Conservation (phyloP, 2,113 vertebrate genomes). For the Nyctereutes procyonoides region DNA sequence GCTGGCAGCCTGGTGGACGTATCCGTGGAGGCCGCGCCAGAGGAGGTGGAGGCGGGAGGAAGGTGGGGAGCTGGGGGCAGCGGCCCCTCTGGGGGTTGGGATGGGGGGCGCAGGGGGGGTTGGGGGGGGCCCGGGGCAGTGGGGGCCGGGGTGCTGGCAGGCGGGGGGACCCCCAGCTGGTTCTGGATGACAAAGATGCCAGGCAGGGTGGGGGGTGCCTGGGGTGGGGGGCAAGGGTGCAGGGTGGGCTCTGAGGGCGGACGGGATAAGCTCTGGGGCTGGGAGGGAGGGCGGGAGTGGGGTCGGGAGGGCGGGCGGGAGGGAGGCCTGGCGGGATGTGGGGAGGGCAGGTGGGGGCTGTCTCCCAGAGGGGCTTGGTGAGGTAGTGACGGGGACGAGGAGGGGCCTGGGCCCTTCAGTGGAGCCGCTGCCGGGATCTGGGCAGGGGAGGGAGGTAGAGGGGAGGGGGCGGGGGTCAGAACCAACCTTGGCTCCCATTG, state of each 20-base stretch:
- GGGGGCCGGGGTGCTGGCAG: constrained; percentile 70
- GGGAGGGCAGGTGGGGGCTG: constrained; percentile 90
- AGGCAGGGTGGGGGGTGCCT: constrained; percentile 87
- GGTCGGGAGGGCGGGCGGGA: constrained; percentile 84
- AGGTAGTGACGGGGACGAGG: constrained; percentile 89
- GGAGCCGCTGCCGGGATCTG: constrained; percentile 91
- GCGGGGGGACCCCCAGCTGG: constrained; percentile 87
- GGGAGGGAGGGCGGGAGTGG: constrained; percentile 82
- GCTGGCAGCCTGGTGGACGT: constrained; percentile 63
- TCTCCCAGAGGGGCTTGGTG: constrained; percentile 85
- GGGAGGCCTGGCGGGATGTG: constrained; percentile 89
- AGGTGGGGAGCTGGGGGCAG: constrained; percentile 60
- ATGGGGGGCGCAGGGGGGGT: constrained; percentile 83
- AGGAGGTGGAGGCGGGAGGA: constrained; percentile 55
- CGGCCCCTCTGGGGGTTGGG: constrained; percentile 67
- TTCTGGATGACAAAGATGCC: constrained; percentile 93
- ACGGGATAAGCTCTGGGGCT: constrained; percentile 81
- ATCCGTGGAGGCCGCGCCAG: constrained; percentile 60
- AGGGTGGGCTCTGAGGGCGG: constrained; percentile 86
- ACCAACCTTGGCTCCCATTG: not conserved
- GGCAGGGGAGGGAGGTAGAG: constrained; percentile 57
- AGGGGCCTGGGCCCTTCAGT: constrained; percentile 90
- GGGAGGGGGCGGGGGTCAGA: constrained; percentile 39
- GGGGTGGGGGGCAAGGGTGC: constrained; percentile 91
- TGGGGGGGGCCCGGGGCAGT: constrained; percentile 85